Evolutionary conservation across 2,888 invertebrate species (phyloP).

Genomic region (Aquatica leii): DNA sequence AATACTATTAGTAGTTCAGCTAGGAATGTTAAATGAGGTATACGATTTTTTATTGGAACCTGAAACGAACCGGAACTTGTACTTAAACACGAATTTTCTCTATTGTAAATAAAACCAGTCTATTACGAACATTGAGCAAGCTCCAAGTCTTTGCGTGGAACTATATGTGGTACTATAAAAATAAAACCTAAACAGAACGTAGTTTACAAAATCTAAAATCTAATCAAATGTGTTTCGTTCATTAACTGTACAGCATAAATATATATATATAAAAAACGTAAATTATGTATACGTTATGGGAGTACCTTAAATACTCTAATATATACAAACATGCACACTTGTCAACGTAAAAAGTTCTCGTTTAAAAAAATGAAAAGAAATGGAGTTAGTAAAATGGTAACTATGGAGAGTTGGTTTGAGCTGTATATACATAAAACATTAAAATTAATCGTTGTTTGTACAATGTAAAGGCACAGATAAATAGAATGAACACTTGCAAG

Average conservation of each 20-base stretch:
- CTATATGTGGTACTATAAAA: conserved; percentile 11
- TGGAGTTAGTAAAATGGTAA: conserved; percentile 37
- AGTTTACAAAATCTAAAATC: not conserved
- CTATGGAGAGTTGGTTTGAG: conserved; percentile 34
- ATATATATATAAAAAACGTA: conserved; percentile 4
- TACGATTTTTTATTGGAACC: conserved; percentile 31
- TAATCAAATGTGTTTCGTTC: not conserved
- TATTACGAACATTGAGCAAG: conserved; percentile 32
- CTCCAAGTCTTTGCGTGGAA: conserved; percentile 20
- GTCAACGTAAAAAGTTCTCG: conserved; percentile 19
- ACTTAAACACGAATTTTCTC: conserved; percentile 11
- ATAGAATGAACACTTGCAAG: conserved; percentile 33
- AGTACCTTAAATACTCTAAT: conserved; percentile 22
- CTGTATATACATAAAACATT: conserved; percentile 35
- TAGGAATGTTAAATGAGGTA: conserved; percentile 42
- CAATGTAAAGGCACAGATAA: conserved; percentile 55
- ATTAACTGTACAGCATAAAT: not conserved
- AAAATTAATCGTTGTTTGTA: conserved; percentile 48
- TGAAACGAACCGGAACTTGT: conserved; percentile 27
- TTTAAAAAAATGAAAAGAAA: conserved; percentile 11
- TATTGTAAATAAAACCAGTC: conserved; percentile 33
- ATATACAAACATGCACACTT: conserved; percentile 30
- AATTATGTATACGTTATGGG: not conserved
- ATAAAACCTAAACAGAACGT: not conserved
- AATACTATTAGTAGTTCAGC: conserved; percentile 38